These are phyloP conservation scores for Pocillopora grandis DNA, from an alignment of 92 coral and sea anemone genomes.

Conservation along the genomic window DNA sequence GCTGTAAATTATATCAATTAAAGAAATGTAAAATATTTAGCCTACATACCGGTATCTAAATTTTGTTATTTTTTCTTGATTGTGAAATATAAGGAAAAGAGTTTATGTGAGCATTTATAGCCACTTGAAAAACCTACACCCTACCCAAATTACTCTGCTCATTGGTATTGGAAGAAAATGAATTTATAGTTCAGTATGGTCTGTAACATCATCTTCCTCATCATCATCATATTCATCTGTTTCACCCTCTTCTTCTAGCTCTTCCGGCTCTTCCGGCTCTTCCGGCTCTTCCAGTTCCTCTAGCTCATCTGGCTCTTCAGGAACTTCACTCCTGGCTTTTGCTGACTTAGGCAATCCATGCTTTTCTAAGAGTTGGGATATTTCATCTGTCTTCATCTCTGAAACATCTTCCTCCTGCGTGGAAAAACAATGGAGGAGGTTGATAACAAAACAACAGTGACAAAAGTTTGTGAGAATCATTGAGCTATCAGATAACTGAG, in stretches of 20 bases:
- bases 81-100: not conserved
- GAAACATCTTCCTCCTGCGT: constrained; percentile 34
- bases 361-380: constrained; percentile 66
- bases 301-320: constrained; percentile 56
- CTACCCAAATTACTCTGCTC: too few relatives aligned
- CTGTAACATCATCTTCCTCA: constrained; percentile 20
- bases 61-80: not conserved
- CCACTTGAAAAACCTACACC: too few relatives aligned
- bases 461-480: too few relatives aligned
- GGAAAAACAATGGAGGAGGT: not conserved
- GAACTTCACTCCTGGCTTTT: constrained; percentile 67
- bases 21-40: not conserved
- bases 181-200: constrained; percentile 32
- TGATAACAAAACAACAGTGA: not conserved
- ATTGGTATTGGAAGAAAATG: too few relatives aligned
- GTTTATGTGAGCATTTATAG: too few relatives aligned
- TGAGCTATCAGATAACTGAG: too few relatives aligned
- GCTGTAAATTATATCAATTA: not conserved
- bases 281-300: constrained; percentile 49
- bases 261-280: constrained; percentile 54
- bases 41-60: not conserved
- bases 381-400: constrained; percentile 45
- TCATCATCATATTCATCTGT: constrained; percentile 40
- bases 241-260: constrained; percentile 42
- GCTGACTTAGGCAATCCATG: constrained; percentile 74